Evolutionary conservation across 2,113 vertebrate genomes (phyloP).

Genomic region (Apteryx mantelli): DNA sequence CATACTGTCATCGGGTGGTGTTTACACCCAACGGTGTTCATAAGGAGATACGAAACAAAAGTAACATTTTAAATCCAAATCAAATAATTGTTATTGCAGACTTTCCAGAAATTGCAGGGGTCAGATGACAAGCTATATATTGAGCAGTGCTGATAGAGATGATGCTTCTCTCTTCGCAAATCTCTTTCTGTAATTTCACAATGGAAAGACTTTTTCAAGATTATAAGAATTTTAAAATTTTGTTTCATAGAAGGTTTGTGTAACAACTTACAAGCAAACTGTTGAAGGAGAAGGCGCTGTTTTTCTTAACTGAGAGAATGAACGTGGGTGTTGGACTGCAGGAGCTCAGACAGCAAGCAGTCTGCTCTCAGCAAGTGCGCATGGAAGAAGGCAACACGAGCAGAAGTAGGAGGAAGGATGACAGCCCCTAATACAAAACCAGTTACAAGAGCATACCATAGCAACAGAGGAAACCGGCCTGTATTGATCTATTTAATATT

Average conservation of each 20-base stretch:
- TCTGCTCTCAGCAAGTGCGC: fast-evolving
- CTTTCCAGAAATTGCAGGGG: not conserved
- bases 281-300: not conserved
- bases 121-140: not conserved
- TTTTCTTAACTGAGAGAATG: not conserved
- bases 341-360: fast-evolving
- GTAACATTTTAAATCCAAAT: not conserved
- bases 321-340: fast-evolving
- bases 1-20: not conserved
- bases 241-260: not conserved
- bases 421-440: not conserved
- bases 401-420: not conserved
- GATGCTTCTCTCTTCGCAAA: not conserved
- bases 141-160: not conserved
- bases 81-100: not conserved
- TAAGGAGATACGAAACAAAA: not conserved
- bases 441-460: not conserved
- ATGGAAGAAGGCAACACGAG: not conserved
- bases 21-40: not conserved
- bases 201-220: not conserved
- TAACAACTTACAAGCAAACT: not conserved
- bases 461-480: not conserved
- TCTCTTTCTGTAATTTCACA: not conserved
- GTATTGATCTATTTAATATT: not conserved
- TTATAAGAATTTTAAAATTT: not conserved